Evolutionary conservation across 2,888 invertebrate species (phyloP).

Genomic region (Temnothorax unifasciatus): DNA sequence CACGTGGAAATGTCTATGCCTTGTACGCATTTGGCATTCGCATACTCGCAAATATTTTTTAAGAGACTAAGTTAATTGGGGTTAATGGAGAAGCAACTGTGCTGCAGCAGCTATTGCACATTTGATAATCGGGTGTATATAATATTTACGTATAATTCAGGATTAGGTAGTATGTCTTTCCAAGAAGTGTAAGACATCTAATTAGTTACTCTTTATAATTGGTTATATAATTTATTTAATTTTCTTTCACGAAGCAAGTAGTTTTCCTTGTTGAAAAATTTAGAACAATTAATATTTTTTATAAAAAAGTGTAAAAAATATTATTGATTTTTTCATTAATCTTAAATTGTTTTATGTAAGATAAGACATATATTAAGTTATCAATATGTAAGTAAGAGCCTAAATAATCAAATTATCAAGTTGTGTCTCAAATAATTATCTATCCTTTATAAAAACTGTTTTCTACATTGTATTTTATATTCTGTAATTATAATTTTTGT

Average conservation of each 20-base stretch:
- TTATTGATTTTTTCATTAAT: not conserved
- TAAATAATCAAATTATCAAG: not conserved
- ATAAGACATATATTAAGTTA: not conserved
- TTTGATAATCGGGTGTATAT: not conserved
- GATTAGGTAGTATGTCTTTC: not conserved
- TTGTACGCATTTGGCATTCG: slow-evolving; percentile 29
- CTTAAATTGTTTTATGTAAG: not conserved
- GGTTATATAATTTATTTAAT: not conserved
- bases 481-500: not conserved
- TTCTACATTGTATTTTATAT: not conserved
- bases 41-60: slow-evolving; percentile 55
- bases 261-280: not conserved
- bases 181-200: not conserved
- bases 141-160: not conserved
- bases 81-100: slow-evolving; percentile 64
- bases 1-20: slow-evolving; percentile 63
- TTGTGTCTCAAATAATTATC: not conserved
- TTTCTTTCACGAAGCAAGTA: not conserved
- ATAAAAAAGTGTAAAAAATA: not conserved
- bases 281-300: not conserved
- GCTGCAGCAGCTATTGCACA: slow-evolving; percentile 30
- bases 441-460: not conserved
- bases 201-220: not conserved
- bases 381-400: not conserved
- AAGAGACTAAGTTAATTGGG: slow-evolving; percentile 63